Evolutionary conservation across 2,113 vertebrate species (phyloP).

Genomic region (Rhodinocichla rosea): DNA sequence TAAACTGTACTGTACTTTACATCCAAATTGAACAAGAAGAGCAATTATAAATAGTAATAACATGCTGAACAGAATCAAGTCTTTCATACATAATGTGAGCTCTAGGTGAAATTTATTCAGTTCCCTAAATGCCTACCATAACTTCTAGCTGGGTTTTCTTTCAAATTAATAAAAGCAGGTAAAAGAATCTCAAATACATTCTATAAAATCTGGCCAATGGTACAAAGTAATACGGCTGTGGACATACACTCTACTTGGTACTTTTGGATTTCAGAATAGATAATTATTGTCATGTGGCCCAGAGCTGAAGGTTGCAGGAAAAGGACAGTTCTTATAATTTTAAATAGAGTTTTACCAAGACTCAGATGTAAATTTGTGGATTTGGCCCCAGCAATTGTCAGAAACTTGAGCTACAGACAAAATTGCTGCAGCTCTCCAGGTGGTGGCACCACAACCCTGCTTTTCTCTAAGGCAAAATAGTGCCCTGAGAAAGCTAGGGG

Average conservation of each 20-base stretch:
- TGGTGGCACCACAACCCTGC: constrained; percentile 48
- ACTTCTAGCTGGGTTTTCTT: neutral
- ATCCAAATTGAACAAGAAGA: neutral
- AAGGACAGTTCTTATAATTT: neutral
- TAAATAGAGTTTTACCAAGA: neutral
- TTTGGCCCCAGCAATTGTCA: neutral
- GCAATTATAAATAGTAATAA: neutral
- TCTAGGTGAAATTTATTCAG: neutral
- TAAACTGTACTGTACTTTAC: neutral
- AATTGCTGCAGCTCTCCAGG: constrained; percentile 34
- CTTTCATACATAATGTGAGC: neutral
- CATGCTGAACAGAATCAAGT: neutral
- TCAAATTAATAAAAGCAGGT: neutral
- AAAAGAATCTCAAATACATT: neutral
- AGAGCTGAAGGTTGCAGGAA: neutral
- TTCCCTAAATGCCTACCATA: neutral
- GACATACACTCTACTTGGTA: rapidly evolving
- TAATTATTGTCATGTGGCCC: too few relatives aligned
- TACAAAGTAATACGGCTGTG: neutral
- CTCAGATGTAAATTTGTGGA: neutral
- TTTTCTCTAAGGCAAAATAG: neutral
- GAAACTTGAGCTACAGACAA: neutral
- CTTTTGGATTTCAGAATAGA: neutral
- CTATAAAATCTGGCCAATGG: neutral
- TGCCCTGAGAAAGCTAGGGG: neutral